A percentile compares a stretch with the other conserved stretches of the same genome.
Conservation (phyloP, 2,113 vertebrate species). For the Apeltes quadracus region DNA sequence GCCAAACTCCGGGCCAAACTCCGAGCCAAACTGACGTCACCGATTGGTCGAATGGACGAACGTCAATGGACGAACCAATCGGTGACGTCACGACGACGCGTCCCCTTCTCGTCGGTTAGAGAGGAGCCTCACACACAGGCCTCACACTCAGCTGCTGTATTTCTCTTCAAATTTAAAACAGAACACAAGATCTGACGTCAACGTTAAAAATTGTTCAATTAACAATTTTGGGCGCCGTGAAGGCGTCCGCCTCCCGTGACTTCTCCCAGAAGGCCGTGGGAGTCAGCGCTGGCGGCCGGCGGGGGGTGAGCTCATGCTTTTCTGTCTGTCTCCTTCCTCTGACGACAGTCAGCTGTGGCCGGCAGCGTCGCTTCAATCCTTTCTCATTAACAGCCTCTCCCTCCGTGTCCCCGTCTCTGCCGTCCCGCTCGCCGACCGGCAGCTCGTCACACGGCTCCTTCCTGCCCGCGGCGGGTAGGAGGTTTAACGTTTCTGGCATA, state of each 20-base stretch:
- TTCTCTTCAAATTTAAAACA: not conserved
- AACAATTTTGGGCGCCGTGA: constrained; percentile 3
- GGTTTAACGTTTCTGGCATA: constrained; percentile 73
- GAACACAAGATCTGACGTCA: constrained; percentile 28
- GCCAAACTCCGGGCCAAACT: not conserved
- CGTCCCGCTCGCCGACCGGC: constrained; percentile 17
- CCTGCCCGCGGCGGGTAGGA: constrained; percentile 43
- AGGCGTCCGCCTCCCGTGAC: not conserved
- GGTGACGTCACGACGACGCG: not conserved
- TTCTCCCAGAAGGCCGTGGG: constrained; percentile 38
- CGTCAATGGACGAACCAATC: not conserved
- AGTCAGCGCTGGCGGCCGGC: constrained; percentile 34
- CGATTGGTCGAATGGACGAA: too few species aligned
- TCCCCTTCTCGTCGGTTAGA: not conserved
- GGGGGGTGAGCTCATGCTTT: constrained; percentile 42
- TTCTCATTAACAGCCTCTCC: constrained; percentile 29
- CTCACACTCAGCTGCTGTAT: not conserved
- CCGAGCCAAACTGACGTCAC: too few species aligned
- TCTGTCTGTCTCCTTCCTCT: constrained; percentile 22
- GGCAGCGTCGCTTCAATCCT: constrained; percentile 32
- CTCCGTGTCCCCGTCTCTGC: constrained; percentile 22
- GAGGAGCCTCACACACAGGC: not conserved
- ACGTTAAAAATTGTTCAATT: constrained; percentile 3
- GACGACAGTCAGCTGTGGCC: constrained; percentile 28
- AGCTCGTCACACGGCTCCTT: constrained; percentile 65